These are phyloP conservation scores for Cinclus cinclus DNA, from an alignment of 2,113 vertebrate genomes.

Conservation along the genomic window DNA sequence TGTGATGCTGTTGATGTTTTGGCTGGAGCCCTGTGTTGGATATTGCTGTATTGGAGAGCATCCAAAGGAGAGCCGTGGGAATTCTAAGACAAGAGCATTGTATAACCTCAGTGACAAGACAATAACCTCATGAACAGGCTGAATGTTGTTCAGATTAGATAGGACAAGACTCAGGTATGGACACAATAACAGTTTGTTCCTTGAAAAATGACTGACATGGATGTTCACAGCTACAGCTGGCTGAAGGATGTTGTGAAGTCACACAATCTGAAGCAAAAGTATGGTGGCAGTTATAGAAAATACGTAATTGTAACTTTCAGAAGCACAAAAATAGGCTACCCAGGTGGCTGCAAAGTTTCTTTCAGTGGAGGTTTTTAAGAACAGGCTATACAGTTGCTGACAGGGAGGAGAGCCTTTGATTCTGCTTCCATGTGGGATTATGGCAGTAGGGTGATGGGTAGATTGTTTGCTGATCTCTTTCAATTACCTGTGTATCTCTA, in stretches of 20 bases:
- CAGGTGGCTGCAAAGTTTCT: neutral
- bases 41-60: neutral
- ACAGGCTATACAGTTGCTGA: neutral
- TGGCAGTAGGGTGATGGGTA: neutral
- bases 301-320: neutral
- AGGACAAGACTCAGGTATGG: neutral
- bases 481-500: neutral
- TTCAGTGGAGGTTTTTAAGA: neutral
- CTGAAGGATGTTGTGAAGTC: neutral
- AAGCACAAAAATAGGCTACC: neutral
- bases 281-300: neutral
- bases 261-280: neutral
- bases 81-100: neutral
- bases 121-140: neutral
- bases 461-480: neutral
- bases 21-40: neutral
- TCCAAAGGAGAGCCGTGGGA: neutral
- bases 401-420: neutral
- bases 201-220: neutral
- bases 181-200: neutral
- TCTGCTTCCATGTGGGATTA: neutral
- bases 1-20: neutral
- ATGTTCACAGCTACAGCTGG: rapidly evolving
- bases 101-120: neutral
- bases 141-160: neutral